Conservation (phyloP, 2,113 vertebrate genomes). For the Paedocypris sp. region DNA sequence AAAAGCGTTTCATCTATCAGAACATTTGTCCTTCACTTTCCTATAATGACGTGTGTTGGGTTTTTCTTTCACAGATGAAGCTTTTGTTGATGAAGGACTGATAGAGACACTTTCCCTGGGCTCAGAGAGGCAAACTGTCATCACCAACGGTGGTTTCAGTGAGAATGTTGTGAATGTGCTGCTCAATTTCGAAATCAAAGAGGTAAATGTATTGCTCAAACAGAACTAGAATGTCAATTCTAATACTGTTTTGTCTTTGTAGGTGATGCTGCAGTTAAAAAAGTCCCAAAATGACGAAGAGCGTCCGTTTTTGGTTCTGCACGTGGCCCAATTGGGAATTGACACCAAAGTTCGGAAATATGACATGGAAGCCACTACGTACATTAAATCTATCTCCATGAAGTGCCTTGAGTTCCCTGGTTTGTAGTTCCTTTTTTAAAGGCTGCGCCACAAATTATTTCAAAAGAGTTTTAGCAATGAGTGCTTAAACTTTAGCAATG, state of each 20-base stretch:
- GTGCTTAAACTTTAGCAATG: too few species aligned
- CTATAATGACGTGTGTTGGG: too few species aligned
- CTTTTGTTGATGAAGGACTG: conserved; percentile 35
- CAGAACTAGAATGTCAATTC: neutral
- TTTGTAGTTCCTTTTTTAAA: conserved; percentile 27
- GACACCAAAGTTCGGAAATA: conserved; percentile 69
- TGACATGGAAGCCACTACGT: conserved; percentile 68
- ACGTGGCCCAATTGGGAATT: conserved; percentile 71
- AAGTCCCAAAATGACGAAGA: conserved; percentile 58
- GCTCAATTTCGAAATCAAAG: conserved; percentile 82
- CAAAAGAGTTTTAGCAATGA: too few species aligned
- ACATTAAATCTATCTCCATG: conserved; percentile 73
- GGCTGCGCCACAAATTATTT: too few species aligned
- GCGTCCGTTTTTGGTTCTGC: conserved; percentile 68
- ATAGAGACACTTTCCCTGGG: conserved; percentile 16
- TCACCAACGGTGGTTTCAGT: conserved; percentile 11
- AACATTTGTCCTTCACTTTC: neutral
- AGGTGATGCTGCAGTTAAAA: conserved; percentile 75
- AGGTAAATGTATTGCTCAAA: conserved; percentile 55
- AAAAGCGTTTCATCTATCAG: neutral
- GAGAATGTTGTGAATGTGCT: conserved; percentile 68
- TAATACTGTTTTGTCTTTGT: neutral
- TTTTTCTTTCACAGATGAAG: conserved; percentile 37
- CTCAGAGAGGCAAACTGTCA: neutral
- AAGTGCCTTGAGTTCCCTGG: conserved; percentile 75